These are phyloP conservation scores for Orius laevigatus DNA, from an alignment of 1,140 invertebrate genomes.

Conservation along the genomic window DNA sequence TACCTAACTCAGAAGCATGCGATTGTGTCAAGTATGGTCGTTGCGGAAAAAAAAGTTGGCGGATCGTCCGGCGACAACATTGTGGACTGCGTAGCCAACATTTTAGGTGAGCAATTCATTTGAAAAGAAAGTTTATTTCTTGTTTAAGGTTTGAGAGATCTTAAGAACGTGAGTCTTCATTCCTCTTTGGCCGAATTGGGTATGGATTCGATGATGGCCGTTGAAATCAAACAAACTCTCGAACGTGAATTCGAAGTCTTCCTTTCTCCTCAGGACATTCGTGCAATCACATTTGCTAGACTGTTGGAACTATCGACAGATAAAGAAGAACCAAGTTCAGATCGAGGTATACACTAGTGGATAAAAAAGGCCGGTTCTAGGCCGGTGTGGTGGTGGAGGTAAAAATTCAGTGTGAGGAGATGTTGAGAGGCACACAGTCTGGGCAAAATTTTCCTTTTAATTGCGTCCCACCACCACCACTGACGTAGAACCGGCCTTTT, in stretches of 20 bases:
- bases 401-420: too few species aligned
- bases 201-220: conserved; percentile 67
- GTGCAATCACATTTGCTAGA: conserved; percentile 35
- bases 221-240: conserved; percentile 69
- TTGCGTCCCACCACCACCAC: too few species aligned
- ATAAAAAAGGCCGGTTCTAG: too few species aligned
- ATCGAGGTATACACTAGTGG: too few species aligned
- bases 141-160: conserved; percentile 29
- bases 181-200: conserved; percentile 64
- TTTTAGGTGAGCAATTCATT: conserved; percentile 33
- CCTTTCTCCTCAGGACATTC: conserved; percentile 61
- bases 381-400: too few species aligned
- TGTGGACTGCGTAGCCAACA: conserved; percentile 44
- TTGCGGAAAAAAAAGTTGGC: conserved; percentile 48
- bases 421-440: too few species aligned
- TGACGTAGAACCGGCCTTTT: too few species aligned
- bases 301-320: conserved; percentile 30
- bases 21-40: conserved; percentile 62
- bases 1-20: conserved; percentile 48
- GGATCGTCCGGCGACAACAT: conserved; percentile 37
- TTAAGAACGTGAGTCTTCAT: conserved; percentile 39
- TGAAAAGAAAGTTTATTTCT: not conserved
- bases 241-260: conserved; percentile 67
- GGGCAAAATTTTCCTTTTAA: too few species aligned
- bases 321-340: not conserved